Evolutionary conservation across 2,888 invertebrate species (phyloP).

Genomic region (Ectobius pallidus): DNA sequence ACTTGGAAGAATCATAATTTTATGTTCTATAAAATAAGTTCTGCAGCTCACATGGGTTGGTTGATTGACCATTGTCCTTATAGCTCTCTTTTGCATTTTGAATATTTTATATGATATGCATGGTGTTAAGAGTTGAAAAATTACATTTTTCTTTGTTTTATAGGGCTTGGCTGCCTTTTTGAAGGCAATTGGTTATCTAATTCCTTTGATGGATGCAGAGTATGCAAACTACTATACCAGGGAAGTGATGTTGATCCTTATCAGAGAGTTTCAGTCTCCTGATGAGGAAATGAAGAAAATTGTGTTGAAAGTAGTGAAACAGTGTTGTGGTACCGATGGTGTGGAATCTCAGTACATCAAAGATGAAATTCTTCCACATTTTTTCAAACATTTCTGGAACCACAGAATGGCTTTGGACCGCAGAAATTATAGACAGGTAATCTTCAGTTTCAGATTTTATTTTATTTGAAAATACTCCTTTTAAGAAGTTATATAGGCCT

Average conservation of each 20-base stretch:
- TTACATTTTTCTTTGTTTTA: no score
- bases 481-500: no score
- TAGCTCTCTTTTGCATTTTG: no score
- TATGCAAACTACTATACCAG: conserved; percentile 99
- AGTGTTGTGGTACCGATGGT: conserved; percentile 99
- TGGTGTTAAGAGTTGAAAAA: no score
- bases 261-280: conserved; percentile 99
- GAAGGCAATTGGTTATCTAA: conserved; percentile 98
- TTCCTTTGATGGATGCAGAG: conserved; percentile 99
- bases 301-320: conserved; percentile 98
- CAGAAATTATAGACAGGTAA: conserved; percentile 90
- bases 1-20: no score
- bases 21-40: no score
- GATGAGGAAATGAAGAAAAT: conserved; percentile 99
- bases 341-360: conserved; percentile 99
- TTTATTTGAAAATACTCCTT: no score
- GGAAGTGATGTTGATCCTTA: conserved; percentile 98
- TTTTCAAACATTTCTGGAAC: conserved; percentile 99
- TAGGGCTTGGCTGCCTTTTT: conserved; percentile 98
- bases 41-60: no score
- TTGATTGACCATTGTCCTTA: no score
- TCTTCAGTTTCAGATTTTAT: no score
- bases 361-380: conserved; percentile 97
- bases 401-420: conserved; percentile 99
- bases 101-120: no score